Evolutionary conservation across 2,113 vertebrate genomes (phyloP).

Genomic region (Taxidea taxus): DNA sequence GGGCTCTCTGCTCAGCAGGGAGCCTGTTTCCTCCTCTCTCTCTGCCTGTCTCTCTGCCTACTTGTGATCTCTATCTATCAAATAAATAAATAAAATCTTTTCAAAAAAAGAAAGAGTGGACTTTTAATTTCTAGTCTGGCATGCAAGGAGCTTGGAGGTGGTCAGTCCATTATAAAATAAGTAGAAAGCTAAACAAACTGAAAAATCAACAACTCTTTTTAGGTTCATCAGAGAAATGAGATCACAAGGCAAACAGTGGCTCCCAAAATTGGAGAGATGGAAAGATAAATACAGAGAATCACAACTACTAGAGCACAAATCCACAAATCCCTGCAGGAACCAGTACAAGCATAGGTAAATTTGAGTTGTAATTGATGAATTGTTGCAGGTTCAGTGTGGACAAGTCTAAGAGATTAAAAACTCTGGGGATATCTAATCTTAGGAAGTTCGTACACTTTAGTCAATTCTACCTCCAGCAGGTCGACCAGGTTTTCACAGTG

Average conservation of each 20-base stretch:
- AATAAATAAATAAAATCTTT: no score
- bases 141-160: background rate
- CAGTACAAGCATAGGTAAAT: background rate
- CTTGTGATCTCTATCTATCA: no score
- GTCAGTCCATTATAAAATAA: background rate
- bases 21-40: no score
- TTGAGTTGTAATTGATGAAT: background rate
- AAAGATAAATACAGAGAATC: background rate
- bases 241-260: background rate
- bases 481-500: background rate
- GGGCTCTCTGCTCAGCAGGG: no score
- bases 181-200: background rate
- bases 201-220: background rate
- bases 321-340: background rate
- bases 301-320: background rate
- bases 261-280: background rate
- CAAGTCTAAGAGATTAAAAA: background rate
- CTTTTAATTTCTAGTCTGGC: background rate
- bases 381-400: background rate
- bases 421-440: background rate
- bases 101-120: background rate
- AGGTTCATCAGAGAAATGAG: background rate
- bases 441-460: background rate
- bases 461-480: background rate
- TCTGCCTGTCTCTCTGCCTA: no score